Evolutionary conservation across 2,797 vertebrate species (phyloP), one percentile per base, ranked within the genome.

Genomic region (Synaphobranchus kaupii): DNA sequence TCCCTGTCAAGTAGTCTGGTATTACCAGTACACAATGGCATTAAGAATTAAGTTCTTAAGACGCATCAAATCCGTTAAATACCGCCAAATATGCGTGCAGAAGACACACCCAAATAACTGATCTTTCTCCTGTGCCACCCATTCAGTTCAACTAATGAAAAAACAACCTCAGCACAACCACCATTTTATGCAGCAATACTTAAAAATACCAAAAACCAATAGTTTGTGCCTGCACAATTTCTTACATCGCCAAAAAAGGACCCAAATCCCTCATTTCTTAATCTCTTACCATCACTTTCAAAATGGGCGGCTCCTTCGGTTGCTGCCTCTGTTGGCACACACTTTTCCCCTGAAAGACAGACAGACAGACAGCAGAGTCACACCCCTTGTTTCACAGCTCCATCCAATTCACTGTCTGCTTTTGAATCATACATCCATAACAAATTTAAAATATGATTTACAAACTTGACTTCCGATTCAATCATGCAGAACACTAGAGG

Each of bases 251-350:
- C 17, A 63, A 50, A 47, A 48, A 8, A 34, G 68, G 12, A 73
- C 68, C 31, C 3, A 68, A 68, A 68, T n/a, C 28, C 28, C 15
- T 15, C 2, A 17, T 13, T 81, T 81, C 78, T 34, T 47, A 22
- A 47, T 52, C 58, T 56, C 89, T 92, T 87, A 96, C 95, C 95
- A 9, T 95, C 94, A 7, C 92, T 92, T 89, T 96, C 93, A 78
- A 93, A 89, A 88, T 94, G 93, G n/a, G 92, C 73, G 0, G 88
- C 89, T 95, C 92, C 94, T 66, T 94, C 90, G 3, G 0, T 10
- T 34, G 12, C 92, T n/a, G 89, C 84, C 88, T 48, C 39, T 86
- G 90, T 85, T 44, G 58, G 87, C 25, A 85, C 83, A 91, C 96
- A 97, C 48, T 92, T 91, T 80, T 83, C 87, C 25, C 95, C 96